Evolutionary conservation across 1,140 invertebrate genomes (phyloP), one percentile per base, ranked within the genome.

Genomic region (Ceratitis capitata): DNA sequence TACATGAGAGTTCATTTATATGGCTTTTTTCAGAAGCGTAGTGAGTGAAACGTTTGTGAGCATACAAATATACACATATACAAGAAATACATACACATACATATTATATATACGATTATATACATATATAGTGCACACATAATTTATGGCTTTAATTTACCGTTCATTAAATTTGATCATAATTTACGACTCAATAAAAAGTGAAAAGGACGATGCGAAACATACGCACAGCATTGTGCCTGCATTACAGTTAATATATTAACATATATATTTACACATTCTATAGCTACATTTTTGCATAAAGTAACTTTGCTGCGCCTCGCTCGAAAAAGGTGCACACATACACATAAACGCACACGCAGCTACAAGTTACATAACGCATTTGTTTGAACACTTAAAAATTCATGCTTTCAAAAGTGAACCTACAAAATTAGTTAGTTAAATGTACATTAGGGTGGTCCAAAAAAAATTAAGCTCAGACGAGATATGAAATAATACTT

Each of bases 101-200:
- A 49, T 14, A 49, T 49, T n/a, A n/a, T n/a, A n/a, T n/a, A 23
- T 32, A 64, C 58, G 32, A 10, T 32, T 9, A 29, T 10, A 6
- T 23, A 14, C 29, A 29, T 9, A 29, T 32, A 14, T 26, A 64
- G 51, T 39, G 42, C 58, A 23, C 84, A 49, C 58, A 74, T 85
- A 85, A 85, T 85, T 85, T 85, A 85, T 85, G 3, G 84, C 61
- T 74, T 85, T 85, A 85, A 85, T 85, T 85, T 85, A 69, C 58
- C 61, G 84, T 85, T 74, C 58, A 74, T 85, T 85, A 85, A 85
- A 74, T 85, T 85, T 85, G 84, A 85, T 85, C 84, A 85, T 85
- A 85, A 85, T 85, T 85, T 85, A 85, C 84, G 58, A 42, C 84
- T 74, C 84, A 69, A 85, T 85, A 85, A 85, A 85, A 85, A 26